Evolutionary conservation across 2,797 vertebrate species (phyloP).

Genomic region (Tokudaia tokunoshimensis): DNA sequence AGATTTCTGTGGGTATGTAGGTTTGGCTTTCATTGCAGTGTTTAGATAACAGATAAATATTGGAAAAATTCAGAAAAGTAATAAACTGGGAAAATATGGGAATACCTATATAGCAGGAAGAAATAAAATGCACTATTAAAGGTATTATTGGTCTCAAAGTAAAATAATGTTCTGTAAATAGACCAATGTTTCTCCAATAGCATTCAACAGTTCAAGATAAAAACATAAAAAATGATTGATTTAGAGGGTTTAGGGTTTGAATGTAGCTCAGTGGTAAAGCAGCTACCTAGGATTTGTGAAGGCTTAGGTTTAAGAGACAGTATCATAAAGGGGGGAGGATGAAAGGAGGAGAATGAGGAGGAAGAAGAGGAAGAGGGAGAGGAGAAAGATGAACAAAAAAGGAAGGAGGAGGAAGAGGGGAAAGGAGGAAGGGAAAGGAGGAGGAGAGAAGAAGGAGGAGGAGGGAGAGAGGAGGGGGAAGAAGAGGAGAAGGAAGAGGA

Average conservation of each 20-base stretch:
- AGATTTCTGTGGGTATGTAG: background rate
- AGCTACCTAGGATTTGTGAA: background rate
- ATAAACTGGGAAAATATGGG: background rate
- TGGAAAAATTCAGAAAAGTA: background rate
- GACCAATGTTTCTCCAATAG: background rate
- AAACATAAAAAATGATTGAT: background rate
- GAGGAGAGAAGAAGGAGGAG: background rate
- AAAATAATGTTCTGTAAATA: background rate
- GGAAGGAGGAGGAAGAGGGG: background rate
- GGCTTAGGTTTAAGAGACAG: background rate
- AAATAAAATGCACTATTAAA: constrained; percentile 10
- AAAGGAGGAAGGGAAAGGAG: no score
- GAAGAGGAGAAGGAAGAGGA: no score
- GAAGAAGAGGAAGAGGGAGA: background rate
- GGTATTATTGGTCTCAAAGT: background rate
- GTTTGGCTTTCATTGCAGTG: background rate
- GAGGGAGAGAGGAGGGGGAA: background rate
- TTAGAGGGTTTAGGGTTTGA: background rate
- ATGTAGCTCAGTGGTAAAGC: background rate
- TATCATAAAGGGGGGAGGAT: background rate
- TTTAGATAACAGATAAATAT: background rate
- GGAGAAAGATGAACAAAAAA: background rate
- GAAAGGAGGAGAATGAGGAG: background rate
- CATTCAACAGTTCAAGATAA: background rate
- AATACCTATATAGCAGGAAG: background rate